phyloP scores from a whole-genome alignment of 2,888 invertebrate genomes.

The Eupelmus urozonus region DNA sequence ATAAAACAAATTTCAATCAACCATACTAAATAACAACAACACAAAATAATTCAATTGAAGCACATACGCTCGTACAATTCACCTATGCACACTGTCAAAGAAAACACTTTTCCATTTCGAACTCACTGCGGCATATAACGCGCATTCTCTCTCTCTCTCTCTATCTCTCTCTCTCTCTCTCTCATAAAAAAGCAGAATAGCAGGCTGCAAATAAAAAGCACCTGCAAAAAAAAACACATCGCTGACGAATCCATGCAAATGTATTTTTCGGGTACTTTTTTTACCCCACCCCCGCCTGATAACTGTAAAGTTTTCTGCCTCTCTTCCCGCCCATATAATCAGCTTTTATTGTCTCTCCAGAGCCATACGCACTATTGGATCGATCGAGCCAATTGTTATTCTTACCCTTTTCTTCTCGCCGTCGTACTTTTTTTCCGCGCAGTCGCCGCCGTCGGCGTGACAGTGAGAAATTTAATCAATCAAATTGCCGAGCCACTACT shows the following conservation, averaged over 20 bases:
- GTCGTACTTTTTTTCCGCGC: background rate
- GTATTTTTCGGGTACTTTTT: slow-evolving; percentile 20
- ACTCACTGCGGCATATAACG: too few species aligned
- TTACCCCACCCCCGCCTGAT: too few species aligned
- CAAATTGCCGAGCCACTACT: slow-evolving; percentile 28
- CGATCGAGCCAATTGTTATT: slow-evolving; percentile 43
- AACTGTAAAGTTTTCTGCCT: too few species aligned
- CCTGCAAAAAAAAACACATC: slow-evolving; percentile 7
- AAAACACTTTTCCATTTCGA: slow-evolving; percentile 41
- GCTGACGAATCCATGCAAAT: background rate
- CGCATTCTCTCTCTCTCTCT: too few species aligned
- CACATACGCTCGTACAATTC: too few species aligned
- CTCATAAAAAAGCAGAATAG: slow-evolving; percentile 41
- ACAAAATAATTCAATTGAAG: too few species aligned
- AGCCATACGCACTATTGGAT: background rate
- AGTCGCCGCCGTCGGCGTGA: background rate
- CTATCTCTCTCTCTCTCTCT: too few species aligned
- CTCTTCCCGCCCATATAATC: background rate
- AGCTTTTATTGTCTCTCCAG: background rate
- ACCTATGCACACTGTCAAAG: slow-evolving; percentile 15
- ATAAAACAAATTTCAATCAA: too few species aligned
- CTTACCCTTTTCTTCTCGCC: background rate
- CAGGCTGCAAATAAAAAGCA: slow-evolving; percentile 1
- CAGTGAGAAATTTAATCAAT: slow-evolving; percentile 54
- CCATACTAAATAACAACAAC: too few species aligned